Conservation (phyloP, 2,113 vertebrate genomes). For the Numida meleagris region DNA sequence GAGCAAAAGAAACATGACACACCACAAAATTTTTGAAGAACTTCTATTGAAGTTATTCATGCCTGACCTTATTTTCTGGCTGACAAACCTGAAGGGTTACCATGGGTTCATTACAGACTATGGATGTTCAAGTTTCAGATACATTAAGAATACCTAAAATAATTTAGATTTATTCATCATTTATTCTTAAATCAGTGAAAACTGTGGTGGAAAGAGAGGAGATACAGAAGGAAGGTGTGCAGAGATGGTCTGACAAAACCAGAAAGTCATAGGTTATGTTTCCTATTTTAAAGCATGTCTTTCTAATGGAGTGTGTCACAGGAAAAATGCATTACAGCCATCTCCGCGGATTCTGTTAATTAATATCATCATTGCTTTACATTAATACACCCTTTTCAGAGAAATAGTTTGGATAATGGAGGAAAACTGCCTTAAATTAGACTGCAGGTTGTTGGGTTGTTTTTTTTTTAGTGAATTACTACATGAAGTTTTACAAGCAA, state of each 20-base stretch:
- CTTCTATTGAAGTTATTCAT: not conserved
- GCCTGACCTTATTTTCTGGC: not conserved
- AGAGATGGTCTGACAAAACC: not conserved
- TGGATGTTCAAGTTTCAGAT: not conserved
- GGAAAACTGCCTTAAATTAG: conserved; percentile 25
- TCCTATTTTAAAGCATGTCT: not conserved
- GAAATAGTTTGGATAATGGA: not conserved
- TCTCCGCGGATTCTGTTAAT: not conserved
- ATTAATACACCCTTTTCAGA: not conserved
- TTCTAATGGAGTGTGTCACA: not conserved
- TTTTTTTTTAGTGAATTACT: not conserved
- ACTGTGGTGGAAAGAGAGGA: not conserved
- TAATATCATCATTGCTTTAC: not conserved
- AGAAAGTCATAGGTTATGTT: not conserved
- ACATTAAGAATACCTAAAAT: not conserved
- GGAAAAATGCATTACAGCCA: not conserved
- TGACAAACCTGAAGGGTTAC: not conserved
- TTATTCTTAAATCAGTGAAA: not conserved
- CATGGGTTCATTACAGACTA: not conserved
- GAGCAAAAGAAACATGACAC: not conserved
- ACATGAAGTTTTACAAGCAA: conserved; percentile 27
- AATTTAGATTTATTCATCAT: not conserved
- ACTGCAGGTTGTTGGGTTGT: not conserved
- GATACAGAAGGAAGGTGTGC: not conserved
- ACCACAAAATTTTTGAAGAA: not conserved